These are phyloP conservation scores for Catharus minimus DNA, from an alignment of 2,113 vertebrate genomes.

Conservation along the genomic window DNA sequence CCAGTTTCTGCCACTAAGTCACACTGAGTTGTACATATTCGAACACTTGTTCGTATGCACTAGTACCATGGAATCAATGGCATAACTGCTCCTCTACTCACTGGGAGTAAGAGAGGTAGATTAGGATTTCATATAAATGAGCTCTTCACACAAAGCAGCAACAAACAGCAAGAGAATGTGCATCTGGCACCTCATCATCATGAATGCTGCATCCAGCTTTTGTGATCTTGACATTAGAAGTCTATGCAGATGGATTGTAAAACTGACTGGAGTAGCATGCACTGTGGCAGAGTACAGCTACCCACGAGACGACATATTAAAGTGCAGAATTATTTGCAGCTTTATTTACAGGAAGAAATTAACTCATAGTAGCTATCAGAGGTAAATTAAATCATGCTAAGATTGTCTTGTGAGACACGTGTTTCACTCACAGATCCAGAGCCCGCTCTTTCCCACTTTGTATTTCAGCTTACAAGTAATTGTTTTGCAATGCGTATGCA, in stretches of 20 bases:
- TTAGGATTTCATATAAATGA: neutral
- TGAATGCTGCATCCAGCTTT: neutral
- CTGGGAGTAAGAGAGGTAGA: neutral
- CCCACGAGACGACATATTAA: neutral
- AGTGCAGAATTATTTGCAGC: neutral
- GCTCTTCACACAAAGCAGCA: neutral
- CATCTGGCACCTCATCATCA: neutral
- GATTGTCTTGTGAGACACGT: neutral
- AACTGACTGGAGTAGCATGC: neutral
- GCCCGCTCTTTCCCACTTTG: neutral
- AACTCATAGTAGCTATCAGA: neutral
- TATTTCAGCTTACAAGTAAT: neutral
- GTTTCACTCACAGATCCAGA: neutral
- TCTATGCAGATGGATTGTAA: neutral
- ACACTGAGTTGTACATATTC: neutral
- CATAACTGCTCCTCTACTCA: neutral
- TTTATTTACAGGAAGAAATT: neutral
- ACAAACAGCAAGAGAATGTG: neutral
- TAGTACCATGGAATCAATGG: neutral
- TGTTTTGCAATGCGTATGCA: neutral
- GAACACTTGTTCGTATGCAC: neutral
- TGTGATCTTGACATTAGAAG: neutral
- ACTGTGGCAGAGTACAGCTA: neutral
- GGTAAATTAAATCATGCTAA: neutral
- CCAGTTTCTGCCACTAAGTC: neutral